Evolutionary conservation across 2,797 vertebrate genomes (phyloP).

Genomic region (Hephaestus fuliginosus): DNA sequence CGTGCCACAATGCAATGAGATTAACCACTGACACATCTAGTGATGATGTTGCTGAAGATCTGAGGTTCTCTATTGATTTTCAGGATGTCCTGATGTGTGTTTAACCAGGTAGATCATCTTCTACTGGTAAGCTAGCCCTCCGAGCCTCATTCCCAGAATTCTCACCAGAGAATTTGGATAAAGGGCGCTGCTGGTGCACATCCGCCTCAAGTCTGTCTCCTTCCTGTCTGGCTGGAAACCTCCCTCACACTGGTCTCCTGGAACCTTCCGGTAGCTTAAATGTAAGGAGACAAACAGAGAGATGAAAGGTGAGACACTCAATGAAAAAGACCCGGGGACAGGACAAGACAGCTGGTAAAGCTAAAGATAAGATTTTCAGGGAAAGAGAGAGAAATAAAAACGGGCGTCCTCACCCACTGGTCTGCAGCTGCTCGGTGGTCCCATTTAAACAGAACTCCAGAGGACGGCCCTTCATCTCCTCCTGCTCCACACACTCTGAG

Average conservation of each 20-base stretch:
- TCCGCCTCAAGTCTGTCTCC: conserved; percentile 88
- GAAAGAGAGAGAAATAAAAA: background rate
- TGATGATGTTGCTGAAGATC: background rate
- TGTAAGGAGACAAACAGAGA: background rate
- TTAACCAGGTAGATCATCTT: background rate
- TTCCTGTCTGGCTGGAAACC: conserved; percentile 88
- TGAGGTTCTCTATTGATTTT: background rate
- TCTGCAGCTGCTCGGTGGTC: conserved; percentile 90
- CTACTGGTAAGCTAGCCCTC: background rate
- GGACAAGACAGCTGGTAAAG: background rate
- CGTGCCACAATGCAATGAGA: background rate
- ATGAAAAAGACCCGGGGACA: background rate
- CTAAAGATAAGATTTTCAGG: background rate
- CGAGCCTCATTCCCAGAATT: background rate
- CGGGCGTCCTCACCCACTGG: conserved; percentile 87
- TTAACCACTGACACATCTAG: background rate
- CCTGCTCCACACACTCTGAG: conserved; percentile 91
- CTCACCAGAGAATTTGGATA: conserved; percentile 82
- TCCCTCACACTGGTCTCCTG: conserved; percentile 91
- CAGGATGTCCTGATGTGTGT: too few species aligned
- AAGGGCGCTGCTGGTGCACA: conserved; percentile 89
- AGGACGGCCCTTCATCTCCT: conserved; percentile 89
- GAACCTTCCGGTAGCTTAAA: conserved; percentile 93
- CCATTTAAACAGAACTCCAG: conserved; percentile 93
- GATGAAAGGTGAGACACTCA: too few species aligned